These are phyloP conservation scores for Falcaria lacertinaria DNA, from an alignment of 2,888 invertebrate genomes.

Conservation along the genomic window DNA sequence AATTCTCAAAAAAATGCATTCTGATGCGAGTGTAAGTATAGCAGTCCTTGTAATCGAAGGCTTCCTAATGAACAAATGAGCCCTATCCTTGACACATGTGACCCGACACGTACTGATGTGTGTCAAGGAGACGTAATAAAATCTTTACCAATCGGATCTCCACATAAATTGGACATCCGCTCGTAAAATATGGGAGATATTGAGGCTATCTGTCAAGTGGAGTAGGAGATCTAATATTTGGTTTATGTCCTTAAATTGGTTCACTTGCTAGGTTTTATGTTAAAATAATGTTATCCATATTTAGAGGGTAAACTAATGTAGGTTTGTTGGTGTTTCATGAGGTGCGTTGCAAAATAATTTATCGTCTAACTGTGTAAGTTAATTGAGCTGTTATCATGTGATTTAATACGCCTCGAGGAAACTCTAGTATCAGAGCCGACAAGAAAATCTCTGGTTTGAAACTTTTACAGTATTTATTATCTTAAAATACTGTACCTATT, in stretches of 20 bases:
- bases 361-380: too few relatives aligned
- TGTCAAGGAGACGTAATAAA: conserved; percentile 13
- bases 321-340: too few relatives aligned
- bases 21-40: background rate
- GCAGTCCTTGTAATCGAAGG: background rate
- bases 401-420: too few relatives aligned
- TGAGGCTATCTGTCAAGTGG: background rate
- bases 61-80: background rate
- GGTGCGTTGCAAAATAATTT: too few relatives aligned
- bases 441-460: too few relatives aligned
- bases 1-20: too few relatives aligned
- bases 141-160: background rate
- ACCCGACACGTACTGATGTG: conserved; percentile 6
- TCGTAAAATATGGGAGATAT: background rate
- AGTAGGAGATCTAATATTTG: background rate
- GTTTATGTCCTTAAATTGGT: background rate
- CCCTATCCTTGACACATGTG: conserved; percentile 1
- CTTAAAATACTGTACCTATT: too few relatives aligned
- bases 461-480: too few relatives aligned
- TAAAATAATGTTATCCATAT: background rate
- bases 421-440: too few relatives aligned
- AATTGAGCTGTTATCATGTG: too few relatives aligned
- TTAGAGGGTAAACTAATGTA: too few relatives aligned
- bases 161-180: background rate
- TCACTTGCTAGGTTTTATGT: background rate